A percentile compares a stretch with the other conserved stretches of the same genome.
Evolutionary conservation across 2,888 invertebrate genomes (phyloP).

Genomic region (Malthinus flaveolus): DNA sequence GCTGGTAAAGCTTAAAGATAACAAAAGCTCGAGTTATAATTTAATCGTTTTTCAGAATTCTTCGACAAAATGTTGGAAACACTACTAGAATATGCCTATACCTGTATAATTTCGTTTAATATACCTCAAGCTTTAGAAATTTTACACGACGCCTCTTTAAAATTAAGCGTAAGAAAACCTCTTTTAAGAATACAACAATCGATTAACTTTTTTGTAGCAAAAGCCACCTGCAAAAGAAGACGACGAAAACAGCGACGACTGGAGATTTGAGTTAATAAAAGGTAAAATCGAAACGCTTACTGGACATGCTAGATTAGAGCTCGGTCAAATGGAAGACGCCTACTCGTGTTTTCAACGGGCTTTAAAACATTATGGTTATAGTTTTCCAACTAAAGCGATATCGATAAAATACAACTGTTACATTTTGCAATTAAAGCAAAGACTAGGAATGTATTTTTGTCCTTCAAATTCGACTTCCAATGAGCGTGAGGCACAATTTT

Average conservation of each 20-base stretch:
- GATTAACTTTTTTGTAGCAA: slow-evolving; percentile 1
- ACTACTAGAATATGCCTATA: slow-evolving; percentile 61
- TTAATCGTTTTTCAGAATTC: slow-evolving; percentile 46
- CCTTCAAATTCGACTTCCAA: slow-evolving; percentile 40
- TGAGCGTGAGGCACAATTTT: slow-evolving; percentile 51
- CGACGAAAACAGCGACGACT: slow-evolving; percentile 41
- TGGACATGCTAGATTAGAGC: slow-evolving; percentile 52
- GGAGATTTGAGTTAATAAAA: slow-evolving; percentile 50
- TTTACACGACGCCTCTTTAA: slow-evolving; percentile 56
- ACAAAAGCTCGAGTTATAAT: not conserved
- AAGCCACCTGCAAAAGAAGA: not conserved
- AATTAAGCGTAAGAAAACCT: slow-evolving; percentile 49
- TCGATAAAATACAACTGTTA: slow-evolving; percentile 40
- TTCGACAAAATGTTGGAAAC: slow-evolving; percentile 59
- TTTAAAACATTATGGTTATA: slow-evolving; percentile 50
- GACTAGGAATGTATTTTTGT: slow-evolving; percentile 44
- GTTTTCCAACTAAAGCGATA: slow-evolving; percentile 49
- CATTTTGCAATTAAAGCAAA: slow-evolving; percentile 44
- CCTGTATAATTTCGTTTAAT: slow-evolving; percentile 61
- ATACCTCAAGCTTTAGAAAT: slow-evolving; percentile 61
- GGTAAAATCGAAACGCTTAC: slow-evolving; percentile 55
- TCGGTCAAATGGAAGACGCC: slow-evolving; percentile 52
- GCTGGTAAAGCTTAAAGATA: slow-evolving; percentile 54
- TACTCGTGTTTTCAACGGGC: slow-evolving; percentile 48
- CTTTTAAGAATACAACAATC: not conserved